Percentiles rank a stretch among this genome's conserved stretches.
Conservation (phyloP, 2,888 invertebrate species). For the Acronicta alni region DNA sequence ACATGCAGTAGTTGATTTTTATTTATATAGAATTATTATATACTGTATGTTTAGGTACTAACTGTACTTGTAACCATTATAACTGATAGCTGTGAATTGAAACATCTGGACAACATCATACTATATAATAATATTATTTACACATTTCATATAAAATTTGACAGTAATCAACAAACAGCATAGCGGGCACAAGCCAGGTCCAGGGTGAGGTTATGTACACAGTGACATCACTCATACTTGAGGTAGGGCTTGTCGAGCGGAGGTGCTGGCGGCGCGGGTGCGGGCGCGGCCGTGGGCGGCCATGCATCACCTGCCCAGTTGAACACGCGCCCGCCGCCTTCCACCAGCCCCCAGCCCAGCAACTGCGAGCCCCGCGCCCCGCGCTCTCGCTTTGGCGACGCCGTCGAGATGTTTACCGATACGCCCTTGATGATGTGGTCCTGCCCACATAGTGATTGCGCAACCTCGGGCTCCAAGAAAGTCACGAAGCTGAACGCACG, state of each 20-base stretch:
- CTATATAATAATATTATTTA: slow-evolving; percentile 78
- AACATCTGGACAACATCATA: slow-evolving; percentile 64
- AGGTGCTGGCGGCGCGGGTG: slow-evolving; percentile 54
- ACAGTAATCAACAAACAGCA: slow-evolving; percentile 77
- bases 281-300: slow-evolving; percentile 60
- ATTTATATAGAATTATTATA: no score
- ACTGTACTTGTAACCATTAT: neutral
- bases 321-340: slow-evolving; percentile 67
- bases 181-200: slow-evolving; percentile 49
- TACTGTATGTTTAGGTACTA: no score
- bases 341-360: slow-evolving; percentile 78
- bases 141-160: slow-evolving; percentile 85
- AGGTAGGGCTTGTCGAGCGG: slow-evolving; percentile 84
- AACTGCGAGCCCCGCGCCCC: slow-evolving; percentile 56
- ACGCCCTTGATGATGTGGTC: slow-evolving; percentile 96
- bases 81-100: slow-evolving; percentile 28
- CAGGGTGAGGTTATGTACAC: slow-evolving; percentile 49
- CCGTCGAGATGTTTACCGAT: slow-evolving; percentile 95
- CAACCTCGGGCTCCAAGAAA: slow-evolving; percentile 94
- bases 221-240: slow-evolving; percentile 80
- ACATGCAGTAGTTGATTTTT: no score
- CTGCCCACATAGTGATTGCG: slow-evolving; percentile 94
- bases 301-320: slow-evolving; percentile 70
- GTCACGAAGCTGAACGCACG: slow-evolving; percentile 95
- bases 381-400: slow-evolving; percentile 94